These are phyloP conservation scores for Cinclus mexicanus DNA, from an alignment of 2,113 vertebrate species.

Conservation along the genomic window DNA sequence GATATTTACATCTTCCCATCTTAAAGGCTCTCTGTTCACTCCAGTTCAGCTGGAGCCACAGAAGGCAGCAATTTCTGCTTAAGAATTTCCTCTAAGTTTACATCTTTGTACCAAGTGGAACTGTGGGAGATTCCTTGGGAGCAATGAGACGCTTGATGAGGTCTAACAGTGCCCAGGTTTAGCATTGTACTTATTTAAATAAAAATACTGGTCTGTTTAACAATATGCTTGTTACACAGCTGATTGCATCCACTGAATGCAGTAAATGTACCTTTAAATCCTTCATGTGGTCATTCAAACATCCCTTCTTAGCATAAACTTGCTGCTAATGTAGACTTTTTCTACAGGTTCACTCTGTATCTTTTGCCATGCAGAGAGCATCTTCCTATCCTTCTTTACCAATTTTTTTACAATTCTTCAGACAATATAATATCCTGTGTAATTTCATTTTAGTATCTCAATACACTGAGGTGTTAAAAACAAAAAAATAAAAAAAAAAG, in stretches of 20 bases:
- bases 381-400: background rate
- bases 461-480: background rate
- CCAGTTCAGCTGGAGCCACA: background rate
- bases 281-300: slow-evolving; percentile 56
- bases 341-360: slow-evolving; percentile 1
- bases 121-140: slow-evolving; percentile 55
- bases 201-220: slow-evolving; percentile 54
- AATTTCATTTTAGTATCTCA: background rate
- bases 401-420: background rate
- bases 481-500: background rate
- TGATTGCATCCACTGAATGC: slow-evolving; percentile 63
- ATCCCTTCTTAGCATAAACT: slow-evolving; percentile 28
- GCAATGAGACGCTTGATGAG: slow-evolving; percentile 62
- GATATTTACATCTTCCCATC: background rate
- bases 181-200: slow-evolving; percentile 69
- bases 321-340: slow-evolving; percentile 15
- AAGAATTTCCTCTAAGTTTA: slow-evolving; percentile 31
- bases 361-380: background rate
- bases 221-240: slow-evolving; percentile 65
- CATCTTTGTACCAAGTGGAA: slow-evolving; percentile 27
- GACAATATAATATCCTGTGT: background rate
- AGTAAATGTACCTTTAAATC: slow-evolving; percentile 68
- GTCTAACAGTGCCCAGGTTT: slow-evolving; percentile 62
- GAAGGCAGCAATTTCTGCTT: slow-evolving; percentile 32
- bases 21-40: background rate